Evolutionary conservation across 1,140 invertebrate species (phyloP), one percentile per base, ranked within the genome.

Genomic region (Aphelinus certus): DNA sequence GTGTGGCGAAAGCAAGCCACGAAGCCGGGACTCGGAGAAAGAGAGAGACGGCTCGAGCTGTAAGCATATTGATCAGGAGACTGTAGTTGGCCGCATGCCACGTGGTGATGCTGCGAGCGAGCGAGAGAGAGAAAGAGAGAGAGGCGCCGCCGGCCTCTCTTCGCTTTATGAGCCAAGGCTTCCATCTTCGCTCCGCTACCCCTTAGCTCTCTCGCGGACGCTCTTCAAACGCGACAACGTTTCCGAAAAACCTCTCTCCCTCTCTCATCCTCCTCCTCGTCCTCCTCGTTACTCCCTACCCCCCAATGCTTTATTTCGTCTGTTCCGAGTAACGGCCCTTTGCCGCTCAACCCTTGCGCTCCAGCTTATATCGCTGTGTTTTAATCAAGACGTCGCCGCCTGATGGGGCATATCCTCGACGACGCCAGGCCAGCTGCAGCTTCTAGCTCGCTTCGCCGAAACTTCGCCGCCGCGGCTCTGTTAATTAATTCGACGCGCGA

Each of bases 11-110:
- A 26, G 26, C 26, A 26, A 26, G 26, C 26, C 26, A 26, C 26
- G 26, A 9, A 56, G 66, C 42, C 45, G 57, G 55, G 53, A 43
- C 51, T 56, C 69, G 43, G 42, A 70, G 71, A 61, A 9, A 53
- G 43, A 51, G 46, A 63, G 62, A 77, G 70, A 66, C 80, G 78
- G 75, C 80, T 76, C 69, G 81, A 84, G 85, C 84, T 83, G 85
- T 87, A 86, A 87, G 86, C 87, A 88, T 87, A 88, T 88, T 88
- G 87, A 88, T 88, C 86, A 88, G 85, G 81, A 86, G 85, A 86
- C 83, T 81, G 85, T 87, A 86, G 85, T 88, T 88, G 87, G 87
- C 86, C 82, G 82, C 81, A 86, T 88, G 87, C 87, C 87, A 88
- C 86, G 84, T 87, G 84, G 85, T 87, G 85, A 87, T 88, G 83